These are phyloP conservation scores for Leptodactylus fuscus DNA, from an alignment of 2,113 vertebrate genomes.

Conservation along the genomic window DNA sequence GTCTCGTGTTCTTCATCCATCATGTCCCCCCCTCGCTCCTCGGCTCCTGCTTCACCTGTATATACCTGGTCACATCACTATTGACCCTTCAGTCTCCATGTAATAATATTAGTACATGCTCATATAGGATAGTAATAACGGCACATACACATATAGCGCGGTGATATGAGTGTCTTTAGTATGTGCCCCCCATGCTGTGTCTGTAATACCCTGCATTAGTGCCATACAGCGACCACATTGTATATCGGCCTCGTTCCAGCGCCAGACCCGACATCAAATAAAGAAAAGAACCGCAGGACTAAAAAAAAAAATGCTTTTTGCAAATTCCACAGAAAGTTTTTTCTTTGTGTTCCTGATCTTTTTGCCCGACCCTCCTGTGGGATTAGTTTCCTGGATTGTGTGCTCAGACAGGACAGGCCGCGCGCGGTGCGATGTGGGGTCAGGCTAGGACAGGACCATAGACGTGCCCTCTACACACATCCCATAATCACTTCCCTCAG, in stretches of 20 bases:
- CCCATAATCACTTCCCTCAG: not conserved
- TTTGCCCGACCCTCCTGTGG: slow-evolving; percentile 1
- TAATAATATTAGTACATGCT: too few relatives aligned
- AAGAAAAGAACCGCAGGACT: not conserved
- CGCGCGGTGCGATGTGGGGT: not conserved
- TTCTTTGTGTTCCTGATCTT: slow-evolving; percentile 12
- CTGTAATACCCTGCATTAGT: not conserved
- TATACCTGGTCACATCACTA: too few relatives aligned
- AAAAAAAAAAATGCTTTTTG: slow-evolving; percentile 2
- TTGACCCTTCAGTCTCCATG: too few relatives aligned
- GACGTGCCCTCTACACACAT: not conserved
- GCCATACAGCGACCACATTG: not conserved
- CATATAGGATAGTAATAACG: too few relatives aligned
- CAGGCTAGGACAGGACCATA: not conserved
- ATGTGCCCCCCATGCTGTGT: too few relatives aligned
- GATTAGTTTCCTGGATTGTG: not conserved
- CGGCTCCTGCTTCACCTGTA: too few relatives aligned
- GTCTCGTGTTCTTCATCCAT: not conserved
- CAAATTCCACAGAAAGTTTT: slow-evolving; percentile 22
- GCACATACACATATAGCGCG: too few relatives aligned
- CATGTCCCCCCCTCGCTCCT: not conserved
- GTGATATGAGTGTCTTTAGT: too few relatives aligned
- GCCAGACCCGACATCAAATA: not conserved
- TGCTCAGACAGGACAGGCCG: not conserved
- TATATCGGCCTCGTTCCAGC: not conserved